Conservation (phyloP, 2,888 invertebrate genomes). For the Cataglyphis cursor region DNA sequence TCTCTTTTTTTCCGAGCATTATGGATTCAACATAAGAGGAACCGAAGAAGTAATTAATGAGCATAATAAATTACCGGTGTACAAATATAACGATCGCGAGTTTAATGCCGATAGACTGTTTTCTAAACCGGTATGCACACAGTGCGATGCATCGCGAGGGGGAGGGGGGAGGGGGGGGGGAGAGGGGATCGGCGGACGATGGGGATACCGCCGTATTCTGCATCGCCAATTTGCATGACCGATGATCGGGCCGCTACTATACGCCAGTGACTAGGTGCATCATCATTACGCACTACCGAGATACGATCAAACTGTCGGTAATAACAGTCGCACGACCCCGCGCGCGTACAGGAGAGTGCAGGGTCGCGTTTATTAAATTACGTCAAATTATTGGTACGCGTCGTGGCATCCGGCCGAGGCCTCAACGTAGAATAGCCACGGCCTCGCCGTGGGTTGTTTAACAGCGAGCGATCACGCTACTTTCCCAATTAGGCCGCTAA, state of each 20-base stretch:
- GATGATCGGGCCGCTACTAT: slow-evolving; percentile 78
- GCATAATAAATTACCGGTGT: slow-evolving; percentile 27
- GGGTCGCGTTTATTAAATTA: slow-evolving; percentile 85
- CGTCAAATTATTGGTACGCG: slow-evolving; percentile 83
- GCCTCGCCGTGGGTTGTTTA: slow-evolving; percentile 56
- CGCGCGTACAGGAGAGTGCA: slow-evolving; percentile 68
- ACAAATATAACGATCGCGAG: slow-evolving; percentile 41
- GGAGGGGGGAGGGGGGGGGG: no score
- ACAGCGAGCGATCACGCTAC: slow-evolving; percentile 60
- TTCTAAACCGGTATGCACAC: slow-evolving; percentile 43
- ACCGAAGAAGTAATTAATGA: slow-evolving; percentile 23
- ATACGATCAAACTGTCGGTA: slow-evolving; percentile 85
- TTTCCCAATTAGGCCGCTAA: slow-evolving; percentile 67
- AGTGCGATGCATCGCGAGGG: background rate
- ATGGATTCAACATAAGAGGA: background rate
- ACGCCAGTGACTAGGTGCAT: slow-evolving; percentile 80
- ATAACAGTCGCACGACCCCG: slow-evolving; percentile 81
- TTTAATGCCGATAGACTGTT: slow-evolving; percentile 42
- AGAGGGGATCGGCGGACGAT: background rate
- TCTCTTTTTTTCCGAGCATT: background rate
- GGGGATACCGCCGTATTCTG: slow-evolving; percentile 50
- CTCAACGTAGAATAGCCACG: slow-evolving; percentile 37
- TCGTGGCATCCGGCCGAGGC: slow-evolving; percentile 65
- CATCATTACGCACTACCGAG: slow-evolving; percentile 83
- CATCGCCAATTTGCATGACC: slow-evolving; percentile 81